Base-by-base conservation (phyloP, 92 coral and sea anemone genomes). In the Phymanthus crucifer region DNA sequence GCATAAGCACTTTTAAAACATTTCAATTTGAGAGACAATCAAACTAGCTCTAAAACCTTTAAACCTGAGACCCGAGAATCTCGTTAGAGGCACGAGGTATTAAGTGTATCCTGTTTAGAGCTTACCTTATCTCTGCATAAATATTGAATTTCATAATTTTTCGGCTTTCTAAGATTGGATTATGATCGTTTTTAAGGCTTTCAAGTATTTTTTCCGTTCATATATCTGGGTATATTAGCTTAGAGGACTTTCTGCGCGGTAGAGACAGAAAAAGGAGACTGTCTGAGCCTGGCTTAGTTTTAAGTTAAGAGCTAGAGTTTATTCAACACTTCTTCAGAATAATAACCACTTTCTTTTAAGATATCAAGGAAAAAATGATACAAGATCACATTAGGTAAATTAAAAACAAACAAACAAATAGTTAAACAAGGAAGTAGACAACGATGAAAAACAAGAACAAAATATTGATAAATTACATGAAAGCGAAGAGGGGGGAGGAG, bases 141-240 rank as follows among this genome's bases (percentile, higher is more conserved):
- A 61, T 61, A 61, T 61, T 61, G 68, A 61, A 61, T 61, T 61
- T 61, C 36, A 61, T 29, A 61, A 27, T 26, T 61, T 27, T 61
- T 61, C 34, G 32, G 17, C 29, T 61, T 23, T 24, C 32, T 61
- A 12, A 29, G 26, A 33, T 27, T 33, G 68, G 34, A 61, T 61
- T 7, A 61, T 61, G 29, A 61, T 27, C 68, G 36, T 27, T 61
- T 61, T 61, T 61, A 61, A 61, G 29, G 33, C 36, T 27, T 27
- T 61, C 17, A 24, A 61, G 34, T 54, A 10, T 27, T 61, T 61
- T 61, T 61, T 27, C 68, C 68, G 68, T 61, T 61, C 68, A 13
- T 27, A 29, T 61, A 61, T 61, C 68, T 61, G 11, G 34, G 16
- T 61, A 27, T 61, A 61, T 61, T 61, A 61, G 33, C 33, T 61